phyloP scores from a whole-genome alignment of 2,888 invertebrate genomes.

The Plagodis pulveraria region DNA sequence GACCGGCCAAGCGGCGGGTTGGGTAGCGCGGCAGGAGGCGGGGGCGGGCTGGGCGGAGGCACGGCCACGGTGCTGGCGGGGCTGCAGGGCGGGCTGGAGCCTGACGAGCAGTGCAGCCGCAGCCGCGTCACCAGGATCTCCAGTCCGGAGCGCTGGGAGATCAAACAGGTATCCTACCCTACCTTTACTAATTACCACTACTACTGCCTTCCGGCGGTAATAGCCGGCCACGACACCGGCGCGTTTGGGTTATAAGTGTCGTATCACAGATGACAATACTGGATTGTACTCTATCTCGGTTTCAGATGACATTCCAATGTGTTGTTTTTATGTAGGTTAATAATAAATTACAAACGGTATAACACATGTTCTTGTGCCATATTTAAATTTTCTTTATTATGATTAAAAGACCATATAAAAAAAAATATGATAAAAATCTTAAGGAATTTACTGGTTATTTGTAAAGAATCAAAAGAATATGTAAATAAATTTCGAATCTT shows the following conservation, averaged over 20 bases:
- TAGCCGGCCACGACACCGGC: no score
- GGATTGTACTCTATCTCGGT: no score
- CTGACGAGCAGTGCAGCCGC: constrained; percentile 92
- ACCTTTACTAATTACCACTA: neutral
- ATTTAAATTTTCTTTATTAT: neutral
- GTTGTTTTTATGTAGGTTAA: no score
- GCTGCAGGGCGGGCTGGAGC: constrained; percentile 85
- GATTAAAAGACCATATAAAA: neutral
- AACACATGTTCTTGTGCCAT: no score
- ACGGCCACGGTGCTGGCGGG: constrained; percentile 85
- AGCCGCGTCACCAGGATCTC: constrained; percentile 96
- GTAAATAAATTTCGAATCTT: no score
- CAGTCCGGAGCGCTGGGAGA: constrained; percentile 98
- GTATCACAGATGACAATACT: no score
- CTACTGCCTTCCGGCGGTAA: no score
- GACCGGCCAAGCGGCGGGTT: constrained; percentile 91
- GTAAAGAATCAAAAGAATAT: no score
- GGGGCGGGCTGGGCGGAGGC: constrained; percentile 74
- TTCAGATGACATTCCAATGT: no score
- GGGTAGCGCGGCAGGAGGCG: constrained; percentile 82
- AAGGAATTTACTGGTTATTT: no score
- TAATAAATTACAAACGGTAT: no score
- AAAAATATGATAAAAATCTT: neutral
- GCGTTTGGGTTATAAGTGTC: no score
- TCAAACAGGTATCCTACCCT: constrained; percentile 89